Base-by-base conservation (phyloP, 2,888 invertebrate species). In the Philonicus albiceps region DNA sequence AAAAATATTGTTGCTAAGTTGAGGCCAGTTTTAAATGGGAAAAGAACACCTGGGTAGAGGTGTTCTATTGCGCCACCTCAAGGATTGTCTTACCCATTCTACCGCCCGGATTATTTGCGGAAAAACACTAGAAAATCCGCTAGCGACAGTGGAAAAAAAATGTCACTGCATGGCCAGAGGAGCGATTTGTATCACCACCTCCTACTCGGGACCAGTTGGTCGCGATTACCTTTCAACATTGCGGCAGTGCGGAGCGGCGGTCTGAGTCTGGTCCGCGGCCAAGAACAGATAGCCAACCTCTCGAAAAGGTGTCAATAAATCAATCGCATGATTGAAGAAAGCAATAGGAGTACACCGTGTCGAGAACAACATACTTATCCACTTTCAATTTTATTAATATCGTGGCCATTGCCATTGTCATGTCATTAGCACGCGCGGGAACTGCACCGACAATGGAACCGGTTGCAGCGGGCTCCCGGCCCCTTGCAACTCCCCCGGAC, bases 341-440 rank as follows among this genome's bases (percentile, higher is more conserved):
- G 76, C 40, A 76, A 43, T 76, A 76, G 40, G 11, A 76, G 76
- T 43, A 22, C 37, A 40, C 34, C 74, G 13, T 37, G 78, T 19
- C 16, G 19, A 11, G 40, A 19, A 22, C 40, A 43, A 40, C 64
- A 37, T 19, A 16, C 1, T 81, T 53, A 16, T 81, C 72, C 83
- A 83, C 83, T 83, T 83, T 83, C 83, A 64, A 83, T 64, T 83
- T 80, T 83, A 83, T 83, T 6, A 37, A 22, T 31, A 72, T 64
- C 72, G 83, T 83, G 72, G 83, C 83, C 83, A 83, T 83, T 83
- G 83, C 83, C 83, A 83, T 83, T 83, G 83, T 64, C 72, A 83
- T 34, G 83, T 37, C 64, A 72, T 72, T 83, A 37, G 64, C 27
- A 22, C 64, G 27, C 64, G 64, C 64, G 0, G 22, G 22, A 22